These are phyloP conservation scores for Bradynema listronoti DNA, from an alignment of 1,140 invertebrate species.

Conservation along the genomic window DNA sequence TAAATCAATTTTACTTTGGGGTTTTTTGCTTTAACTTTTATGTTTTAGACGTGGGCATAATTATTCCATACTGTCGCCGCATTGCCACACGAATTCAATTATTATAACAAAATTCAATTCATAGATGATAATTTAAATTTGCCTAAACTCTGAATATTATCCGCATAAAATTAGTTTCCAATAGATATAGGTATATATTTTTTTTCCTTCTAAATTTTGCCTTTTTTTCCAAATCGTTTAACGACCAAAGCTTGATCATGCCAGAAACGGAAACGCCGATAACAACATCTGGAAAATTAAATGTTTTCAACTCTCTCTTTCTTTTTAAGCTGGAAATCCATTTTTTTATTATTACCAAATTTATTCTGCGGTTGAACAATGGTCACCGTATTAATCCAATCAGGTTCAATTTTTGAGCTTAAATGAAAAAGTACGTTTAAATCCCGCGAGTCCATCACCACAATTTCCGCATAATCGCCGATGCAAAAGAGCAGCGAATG, in stretches of 20 bases:
- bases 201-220: no score
- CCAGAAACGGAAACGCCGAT: slow-evolving; percentile 90
- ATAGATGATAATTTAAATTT: no score
- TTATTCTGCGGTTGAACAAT: slow-evolving; percentile 71
- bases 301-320: background rate
- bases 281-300: slow-evolving; percentile 71
- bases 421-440: slow-evolving; percentile 83
- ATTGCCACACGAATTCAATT: no score
- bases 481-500: slow-evolving; percentile 72
- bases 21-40: no score
- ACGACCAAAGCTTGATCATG: slow-evolving; percentile 93
- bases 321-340: background rate
- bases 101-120: no score
- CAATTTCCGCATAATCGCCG: slow-evolving; percentile 93
- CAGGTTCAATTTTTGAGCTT: slow-evolving; percentile 87
- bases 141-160: no score
- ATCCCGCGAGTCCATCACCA: slow-evolving; percentile 90
- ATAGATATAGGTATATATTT: no score
- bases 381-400: slow-evolving; percentile 94
- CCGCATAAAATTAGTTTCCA: no score
- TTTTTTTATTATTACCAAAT: slow-evolving; percentile 56
- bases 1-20: no score
- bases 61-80: no score
- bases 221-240: slow-evolving; percentile 78
- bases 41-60: no score